These are phyloP conservation scores for Hydroisotoma schaefferi DNA, from an alignment of 2,888 invertebrate species.

Conservation along the genomic window DNA sequence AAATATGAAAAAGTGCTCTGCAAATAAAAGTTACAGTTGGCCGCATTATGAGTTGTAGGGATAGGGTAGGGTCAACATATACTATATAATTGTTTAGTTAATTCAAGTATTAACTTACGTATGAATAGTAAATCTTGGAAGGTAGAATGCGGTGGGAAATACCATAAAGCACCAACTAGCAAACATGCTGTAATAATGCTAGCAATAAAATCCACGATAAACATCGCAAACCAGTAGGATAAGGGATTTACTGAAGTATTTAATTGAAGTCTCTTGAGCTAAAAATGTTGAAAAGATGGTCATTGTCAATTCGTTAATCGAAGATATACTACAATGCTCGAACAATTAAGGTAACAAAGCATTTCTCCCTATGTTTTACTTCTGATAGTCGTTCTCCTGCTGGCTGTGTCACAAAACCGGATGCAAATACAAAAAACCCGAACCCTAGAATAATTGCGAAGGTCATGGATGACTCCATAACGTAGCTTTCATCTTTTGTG, in stretches of 20 bases:
- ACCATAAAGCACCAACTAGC: constrained; percentile 3
- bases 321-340: no score
- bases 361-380: not conserved
- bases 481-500: not conserved
- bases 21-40: no score
- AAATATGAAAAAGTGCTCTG: constrained; percentile 19
- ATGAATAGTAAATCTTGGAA: constrained; percentile 19
- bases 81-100: no score
- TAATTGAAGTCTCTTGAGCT: constrained; percentile 26
- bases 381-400: constrained; percentile 17
- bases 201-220: constrained; percentile 4
- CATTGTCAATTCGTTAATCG: not conserved
- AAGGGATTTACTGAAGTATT: constrained; percentile 16
- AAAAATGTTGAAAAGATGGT: not conserved
- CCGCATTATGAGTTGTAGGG: no score
- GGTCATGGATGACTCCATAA: not conserved
- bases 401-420: constrained; percentile 23
- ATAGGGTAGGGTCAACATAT: no score
- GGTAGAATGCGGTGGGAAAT: constrained; percentile 8
- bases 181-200: not conserved
- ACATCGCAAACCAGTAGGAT: constrained; percentile 21
- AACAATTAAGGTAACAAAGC: no score
- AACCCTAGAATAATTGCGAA: constrained; percentile 23
- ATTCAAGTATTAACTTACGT: constrained; percentile 5
- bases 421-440: constrained; percentile 27